Percentiles rank a stretch among this genome's conserved stretches.
phyloP scores from a whole-genome alignment of 1,140 invertebrate genomes.

The Listronotus oregonensis region DNA sequence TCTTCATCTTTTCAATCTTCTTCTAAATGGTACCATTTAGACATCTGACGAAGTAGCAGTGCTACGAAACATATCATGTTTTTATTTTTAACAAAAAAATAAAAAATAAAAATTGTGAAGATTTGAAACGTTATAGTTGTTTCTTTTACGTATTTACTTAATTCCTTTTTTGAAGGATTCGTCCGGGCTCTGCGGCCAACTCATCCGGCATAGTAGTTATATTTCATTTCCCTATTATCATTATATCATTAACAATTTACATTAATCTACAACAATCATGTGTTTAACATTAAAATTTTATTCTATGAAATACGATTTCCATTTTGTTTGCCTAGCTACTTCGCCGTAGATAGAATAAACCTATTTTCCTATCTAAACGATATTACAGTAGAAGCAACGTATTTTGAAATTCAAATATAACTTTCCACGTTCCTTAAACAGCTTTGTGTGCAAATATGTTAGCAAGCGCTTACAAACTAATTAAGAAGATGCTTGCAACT shows the following conservation, averaged over 20 bases:
- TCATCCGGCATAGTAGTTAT: too few species aligned
- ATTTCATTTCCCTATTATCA: too few species aligned
- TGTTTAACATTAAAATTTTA: not conserved
- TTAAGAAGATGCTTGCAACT: constrained; percentile 8
- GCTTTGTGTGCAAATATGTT: constrained; percentile 21
- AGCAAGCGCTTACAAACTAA: constrained; percentile 12
- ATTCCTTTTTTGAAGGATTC: too few species aligned
- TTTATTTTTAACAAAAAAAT: too few species aligned
- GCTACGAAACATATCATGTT: too few species aligned
- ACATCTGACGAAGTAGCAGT: too few species aligned
- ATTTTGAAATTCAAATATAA: constrained; percentile 13
- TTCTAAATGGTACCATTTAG: too few species aligned
- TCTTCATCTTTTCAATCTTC: too few species aligned
- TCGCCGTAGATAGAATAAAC: not conserved
- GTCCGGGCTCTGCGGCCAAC: too few species aligned
- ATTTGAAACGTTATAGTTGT: too few species aligned
- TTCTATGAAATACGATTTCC: not conserved
- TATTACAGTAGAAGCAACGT: not conserved
- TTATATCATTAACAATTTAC: not conserved
- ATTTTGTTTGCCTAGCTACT: not conserved
- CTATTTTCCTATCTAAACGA: constrained; percentile 9
- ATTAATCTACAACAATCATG: not conserved
- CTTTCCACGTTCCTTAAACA: constrained; percentile 11
- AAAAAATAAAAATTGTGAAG: too few species aligned
- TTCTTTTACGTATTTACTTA: too few species aligned